Evolutionary conservation across 1,140 invertebrate genomes (phyloP).

Genomic region (Cephus cinctus): DNA sequence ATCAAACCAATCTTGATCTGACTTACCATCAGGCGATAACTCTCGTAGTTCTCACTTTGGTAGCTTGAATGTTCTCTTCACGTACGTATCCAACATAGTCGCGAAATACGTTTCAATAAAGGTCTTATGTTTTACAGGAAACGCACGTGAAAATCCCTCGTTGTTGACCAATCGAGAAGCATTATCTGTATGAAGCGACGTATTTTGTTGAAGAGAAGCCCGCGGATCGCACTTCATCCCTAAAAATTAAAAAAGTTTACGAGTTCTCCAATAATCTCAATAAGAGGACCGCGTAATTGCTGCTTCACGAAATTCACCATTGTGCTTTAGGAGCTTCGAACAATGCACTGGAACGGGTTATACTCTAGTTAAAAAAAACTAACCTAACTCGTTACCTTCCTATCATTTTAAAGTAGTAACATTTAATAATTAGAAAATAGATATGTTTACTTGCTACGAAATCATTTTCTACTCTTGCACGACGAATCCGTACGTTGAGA

Average conservation of each 20-base stretch:
- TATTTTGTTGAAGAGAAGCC: too few species aligned
- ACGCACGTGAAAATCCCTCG: too few species aligned
- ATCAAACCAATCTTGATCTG: too few species aligned
- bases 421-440: not conserved
- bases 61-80: too few species aligned
- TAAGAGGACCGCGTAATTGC: not conserved
- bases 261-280: constrained; percentile 1
- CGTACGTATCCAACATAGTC: too few species aligned
- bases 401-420: not conserved
- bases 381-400: not conserved
- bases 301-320: constrained; percentile 4
- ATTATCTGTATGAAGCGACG: constrained; percentile 20
- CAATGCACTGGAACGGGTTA: not conserved
- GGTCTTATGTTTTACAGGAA: too few species aligned
- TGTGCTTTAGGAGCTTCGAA: too few species aligned
- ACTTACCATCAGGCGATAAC: too few species aligned
- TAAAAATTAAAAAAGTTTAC: constrained; percentile 28
- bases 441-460: not conserved
- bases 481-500: constrained; percentile 5
- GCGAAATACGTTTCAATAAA: too few species aligned
- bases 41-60: too few species aligned
- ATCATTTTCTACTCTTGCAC: not conserved
- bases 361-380: not conserved
- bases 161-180: constrained; percentile 23
- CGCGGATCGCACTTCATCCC: constrained; percentile 21